phyloP scores from a whole-genome alignment of 2,113 vertebrate genomes.

The Lucifuga dentata region DNA sequence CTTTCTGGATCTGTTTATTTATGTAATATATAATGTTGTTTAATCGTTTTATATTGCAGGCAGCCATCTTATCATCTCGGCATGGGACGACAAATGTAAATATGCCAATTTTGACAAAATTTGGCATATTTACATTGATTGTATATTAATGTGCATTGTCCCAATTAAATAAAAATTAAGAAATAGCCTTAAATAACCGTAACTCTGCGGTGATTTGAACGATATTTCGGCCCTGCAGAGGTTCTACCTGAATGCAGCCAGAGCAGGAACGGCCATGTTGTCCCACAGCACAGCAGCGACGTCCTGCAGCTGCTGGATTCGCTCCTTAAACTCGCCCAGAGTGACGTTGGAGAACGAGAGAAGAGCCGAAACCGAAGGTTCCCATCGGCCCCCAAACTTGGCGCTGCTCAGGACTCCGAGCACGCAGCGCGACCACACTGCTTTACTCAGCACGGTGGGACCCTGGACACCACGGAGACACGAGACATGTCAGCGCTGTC shows the following conservation, averaged over 20 bases:
- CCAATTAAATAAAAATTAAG: too few species aligned
- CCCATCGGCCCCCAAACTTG: constrained; percentile 80
- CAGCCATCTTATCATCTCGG: too few species aligned
- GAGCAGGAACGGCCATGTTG: constrained; percentile 86
- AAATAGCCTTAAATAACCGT: too few species aligned
- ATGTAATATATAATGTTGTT: too few species aligned
- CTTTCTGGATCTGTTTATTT: too few species aligned
- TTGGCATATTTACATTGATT: too few species aligned
- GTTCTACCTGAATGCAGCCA: constrained; percentile 93
- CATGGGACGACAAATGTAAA: too few species aligned
- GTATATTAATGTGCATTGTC: too few species aligned
- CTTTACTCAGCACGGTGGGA: constrained; percentile 88
- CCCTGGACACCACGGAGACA: constrained; percentile 81
- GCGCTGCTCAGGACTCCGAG: constrained; percentile 90
- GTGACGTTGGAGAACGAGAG: constrained; percentile 88
- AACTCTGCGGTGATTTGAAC: too few species aligned
- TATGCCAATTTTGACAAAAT: too few species aligned
- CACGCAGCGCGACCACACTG: constrained; percentile 91
- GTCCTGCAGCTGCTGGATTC: constrained; percentile 89
- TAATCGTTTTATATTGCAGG: too few species aligned
- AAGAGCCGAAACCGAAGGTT: constrained; percentile 83
- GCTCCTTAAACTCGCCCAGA: constrained; percentile 91
- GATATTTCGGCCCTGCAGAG: too few species aligned
- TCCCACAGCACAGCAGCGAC: constrained; percentile 89
- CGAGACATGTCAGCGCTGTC: neutral